Base-by-base conservation (phyloP, 2,888 invertebrate species). In the Torymus texanus region DNA sequence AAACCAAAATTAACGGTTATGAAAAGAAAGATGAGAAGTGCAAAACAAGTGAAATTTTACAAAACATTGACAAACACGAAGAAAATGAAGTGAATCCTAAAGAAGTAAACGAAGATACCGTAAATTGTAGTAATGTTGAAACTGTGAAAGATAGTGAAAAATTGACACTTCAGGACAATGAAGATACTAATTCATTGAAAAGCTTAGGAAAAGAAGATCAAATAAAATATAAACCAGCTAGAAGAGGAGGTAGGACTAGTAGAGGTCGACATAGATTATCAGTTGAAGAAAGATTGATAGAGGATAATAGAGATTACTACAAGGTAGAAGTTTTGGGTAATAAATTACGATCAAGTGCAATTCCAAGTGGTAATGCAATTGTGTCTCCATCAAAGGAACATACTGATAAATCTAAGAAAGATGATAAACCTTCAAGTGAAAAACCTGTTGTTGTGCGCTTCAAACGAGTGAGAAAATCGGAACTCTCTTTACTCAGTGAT, bases 401-500 rank as follows among this genome's bases (percentile, higher is more conserved):
- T 74, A 14, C 29, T 61, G 82, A 84, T 1, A 79, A 72, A 75
- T 62, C 16, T 83, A 88, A 82, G 55, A 85, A 87, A 53, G 86
- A 87, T 62, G 87, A 87, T 14, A 84, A 85, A 81, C 85, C 87
- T 41, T 88, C 90, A 78, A 87, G 90, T 85, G 89, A 91, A 62
- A 90, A 91, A 68, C 90, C 93, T 0, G 91, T 95, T 41, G 94
- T 95, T 24, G 95, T 95, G 0, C 94, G 95, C 86, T 95, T 95
- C 85, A 93, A 94, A 73, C 94, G 95, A 82, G 93, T 95, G 18
- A 91, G 95, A 4, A 93, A 93, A 70, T 94, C 95, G 0, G 95
- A 96, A 88, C 87, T 96, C 70, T 93, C 94, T 0, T 92, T 94
- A 70, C 90, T 97, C 67, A 96, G 95, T 86, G 95, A 96, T 84